These are phyloP conservation scores for Clepsis dumicolana DNA, from an alignment of 2,888 invertebrate genomes.

Conservation along the genomic window DNA sequence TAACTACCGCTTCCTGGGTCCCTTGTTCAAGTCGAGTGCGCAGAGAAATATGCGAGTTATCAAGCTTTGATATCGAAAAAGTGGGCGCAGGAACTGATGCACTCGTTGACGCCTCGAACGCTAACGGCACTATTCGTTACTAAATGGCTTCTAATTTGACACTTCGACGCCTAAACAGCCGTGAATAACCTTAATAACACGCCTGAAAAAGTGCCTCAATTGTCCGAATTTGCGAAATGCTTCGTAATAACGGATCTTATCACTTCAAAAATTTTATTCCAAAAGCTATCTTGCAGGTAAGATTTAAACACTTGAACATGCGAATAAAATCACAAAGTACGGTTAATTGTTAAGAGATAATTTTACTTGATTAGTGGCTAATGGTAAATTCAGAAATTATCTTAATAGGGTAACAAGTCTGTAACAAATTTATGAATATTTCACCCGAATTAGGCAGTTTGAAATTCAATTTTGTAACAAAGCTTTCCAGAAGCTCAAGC, in stretches of 20 bases:
- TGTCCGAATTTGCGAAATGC: too few relatives aligned
- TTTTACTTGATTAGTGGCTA: background rate
- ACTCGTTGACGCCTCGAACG: too few relatives aligned
- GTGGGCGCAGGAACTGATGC: constrained; percentile 6
- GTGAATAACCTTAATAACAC: too few relatives aligned
- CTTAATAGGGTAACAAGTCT: background rate
- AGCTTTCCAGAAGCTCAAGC: too few relatives aligned
- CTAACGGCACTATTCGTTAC: too few relatives aligned
- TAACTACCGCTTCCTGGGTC: constrained; percentile 71
- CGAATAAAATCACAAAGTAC: background rate
- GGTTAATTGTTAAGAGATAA: background rate
- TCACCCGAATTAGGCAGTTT: constrained; percentile 8
- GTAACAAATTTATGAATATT: constrained; percentile 12
- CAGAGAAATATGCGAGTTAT: constrained; percentile 51
- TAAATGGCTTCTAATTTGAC: too few relatives aligned
- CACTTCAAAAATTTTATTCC: too few relatives aligned
- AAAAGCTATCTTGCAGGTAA: too few relatives aligned
- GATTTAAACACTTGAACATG: background rate
- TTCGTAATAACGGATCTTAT: too few relatives aligned
- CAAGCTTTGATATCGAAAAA: constrained; percentile 37
- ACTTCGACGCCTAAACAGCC: too few relatives aligned
- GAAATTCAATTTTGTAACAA: constrained; percentile 21
- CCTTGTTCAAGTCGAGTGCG: constrained; percentile 70
- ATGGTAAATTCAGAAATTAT: background rate
- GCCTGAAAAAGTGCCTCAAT: too few relatives aligned